Evolutionary conservation across 1,140 invertebrate species (phyloP), one percentile per base, ranked within the genome.

Genomic region (Trichonephila clavipes): DNA sequence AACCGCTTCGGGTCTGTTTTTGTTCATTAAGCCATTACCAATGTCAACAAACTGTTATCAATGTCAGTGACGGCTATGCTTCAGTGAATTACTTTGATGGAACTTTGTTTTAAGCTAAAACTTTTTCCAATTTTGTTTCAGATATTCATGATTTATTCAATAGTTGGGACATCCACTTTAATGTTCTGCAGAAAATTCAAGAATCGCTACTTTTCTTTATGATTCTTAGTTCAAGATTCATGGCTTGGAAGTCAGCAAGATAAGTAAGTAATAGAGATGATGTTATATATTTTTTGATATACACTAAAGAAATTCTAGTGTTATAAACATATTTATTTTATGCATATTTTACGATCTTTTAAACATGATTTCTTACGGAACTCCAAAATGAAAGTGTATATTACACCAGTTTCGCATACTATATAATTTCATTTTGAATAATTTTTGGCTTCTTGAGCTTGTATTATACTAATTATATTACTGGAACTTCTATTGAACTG

Each of bases 21-120:
- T 77, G 24, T 77, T 7, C 34, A 77, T 18, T 40, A 77, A 77
- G 12, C 72, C 8, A 24, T 8, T 58, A 85, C 21, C 44, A 85
- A 85, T 85, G 82, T 85, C 82, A 85, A 85, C 44, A 85, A 85
- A 85, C 58, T 85, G 14, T 14, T 85, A 24, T 59, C 82, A 24
- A 51, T 85, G 82, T 59, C 58, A 58, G 44, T 21, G 21, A 58
- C 5, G n/a, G 58, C 58, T 59, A 21, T 44, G 82, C 82, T 34
- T 24, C 44, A 21, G 1, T 85, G 82, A 85, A 24, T 85, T 24
- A 7, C 44, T 59, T 85, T 85, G 18, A 85, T 16, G 18, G 44
- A 85, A 58, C 82, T 85, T n/a, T 24, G 44, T 59, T 85, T 59
- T 51, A 59, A 85, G 58, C 72, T 16, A 14, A 10, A 59, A 58